Evolutionary conservation across 1,140 invertebrate species (phyloP).

Genomic region (Zaprionus taronus): DNA sequence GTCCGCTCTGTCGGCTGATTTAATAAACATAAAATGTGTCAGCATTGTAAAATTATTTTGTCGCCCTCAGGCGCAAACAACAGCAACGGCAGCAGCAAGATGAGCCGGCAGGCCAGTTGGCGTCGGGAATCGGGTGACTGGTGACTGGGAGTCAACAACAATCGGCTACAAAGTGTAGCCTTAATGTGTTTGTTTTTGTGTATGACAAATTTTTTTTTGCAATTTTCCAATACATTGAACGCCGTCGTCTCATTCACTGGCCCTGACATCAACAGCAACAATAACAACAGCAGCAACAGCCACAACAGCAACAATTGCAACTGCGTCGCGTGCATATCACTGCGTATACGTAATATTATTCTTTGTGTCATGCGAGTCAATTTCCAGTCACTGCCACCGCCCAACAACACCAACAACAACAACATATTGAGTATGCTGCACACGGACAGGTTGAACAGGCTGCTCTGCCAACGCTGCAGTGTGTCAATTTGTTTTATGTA

Average conservation of each 20-base stretch:
- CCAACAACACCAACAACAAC: slow-evolving; percentile 12
- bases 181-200: slow-evolving; percentile 68
- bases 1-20: slow-evolving; percentile 55
- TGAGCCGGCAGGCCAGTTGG: slow-evolving; percentile 27
- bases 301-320: slow-evolving; percentile 11
- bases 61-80: slow-evolving; percentile 66
- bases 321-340: slow-evolving; percentile 46
- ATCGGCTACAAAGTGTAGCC: slow-evolving; percentile 41
- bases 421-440: slow-evolving; percentile 55
- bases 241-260: slow-evolving; percentile 25
- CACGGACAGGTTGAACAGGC: slow-evolving; percentile 28
- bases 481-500: slow-evolving; percentile 61
- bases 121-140: background rate
- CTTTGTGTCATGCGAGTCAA: slow-evolving; percentile 54
- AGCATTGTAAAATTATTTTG: slow-evolving; percentile 81
- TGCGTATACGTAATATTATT: slow-evolving; percentile 67
- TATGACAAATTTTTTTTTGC: slow-evolving; percentile 58
- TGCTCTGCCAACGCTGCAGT: slow-evolving; percentile 21
- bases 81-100: slow-evolving; percentile 30
- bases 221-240: slow-evolving; percentile 80
- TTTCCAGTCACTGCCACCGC: slow-evolving; percentile 28
- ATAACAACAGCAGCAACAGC: slow-evolving; percentile 25
- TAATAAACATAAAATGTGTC: slow-evolving; percentile 83
- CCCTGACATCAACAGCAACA: slow-evolving; percentile 43
- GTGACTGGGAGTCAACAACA: slow-evolving; percentile 36